Percentiles rank a stretch among this genome's conserved stretches.
These are phyloP conservation scores for Chironomus tentans DNA, from an alignment of 2,888 invertebrate genomes.

Conservation along the genomic window DNA sequence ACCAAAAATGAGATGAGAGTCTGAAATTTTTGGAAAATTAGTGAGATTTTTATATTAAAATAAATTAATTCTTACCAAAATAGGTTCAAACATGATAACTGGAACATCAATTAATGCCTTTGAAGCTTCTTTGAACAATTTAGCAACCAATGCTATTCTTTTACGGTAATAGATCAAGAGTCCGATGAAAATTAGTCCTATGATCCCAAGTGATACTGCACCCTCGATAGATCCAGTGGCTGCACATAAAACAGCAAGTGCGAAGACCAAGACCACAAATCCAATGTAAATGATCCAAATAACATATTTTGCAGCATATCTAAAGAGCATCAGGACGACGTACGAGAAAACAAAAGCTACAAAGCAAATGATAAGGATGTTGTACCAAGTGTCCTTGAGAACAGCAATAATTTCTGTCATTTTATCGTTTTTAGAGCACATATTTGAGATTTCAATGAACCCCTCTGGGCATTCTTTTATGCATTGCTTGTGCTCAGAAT, in stretches of 20 bases:
- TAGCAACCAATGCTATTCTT: slow-evolving; percentile 51
- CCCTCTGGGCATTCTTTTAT: slow-evolving; percentile 33
- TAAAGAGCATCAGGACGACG: slow-evolving; percentile 46
- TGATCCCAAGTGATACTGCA: slow-evolving; percentile 50
- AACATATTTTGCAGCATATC: slow-evolving; percentile 49
- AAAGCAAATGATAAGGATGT: slow-evolving; percentile 50
- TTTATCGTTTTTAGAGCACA: slow-evolving; percentile 33
- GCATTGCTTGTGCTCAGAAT: too few relatives aligned
- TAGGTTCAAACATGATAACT: slow-evolving; percentile 49
- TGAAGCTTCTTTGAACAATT: slow-evolving; percentile 56
- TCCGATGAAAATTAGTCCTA: slow-evolving; percentile 40
- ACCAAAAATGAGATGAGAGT: slow-evolving; percentile 44
- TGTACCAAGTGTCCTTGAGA: slow-evolving; percentile 50
- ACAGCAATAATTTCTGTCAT: slow-evolving; percentile 46
- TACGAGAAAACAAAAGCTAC: slow-evolving; percentile 50
- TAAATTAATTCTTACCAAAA: slow-evolving; percentile 57
- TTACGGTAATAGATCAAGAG: slow-evolving; percentile 47
- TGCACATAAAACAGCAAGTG: background rate
- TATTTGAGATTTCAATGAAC: slow-evolving; percentile 43
- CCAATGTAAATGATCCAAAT: slow-evolving; percentile 52
- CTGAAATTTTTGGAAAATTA: slow-evolving; percentile 35
- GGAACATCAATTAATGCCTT: slow-evolving; percentile 56
- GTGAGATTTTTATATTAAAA: too few relatives aligned
- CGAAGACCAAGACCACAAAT: slow-evolving; percentile 42
- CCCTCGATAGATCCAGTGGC: slow-evolving; percentile 33